Evolutionary conservation across 2,113 vertebrate species (phyloP).

Genomic region (Apteryx owenii): DNA sequence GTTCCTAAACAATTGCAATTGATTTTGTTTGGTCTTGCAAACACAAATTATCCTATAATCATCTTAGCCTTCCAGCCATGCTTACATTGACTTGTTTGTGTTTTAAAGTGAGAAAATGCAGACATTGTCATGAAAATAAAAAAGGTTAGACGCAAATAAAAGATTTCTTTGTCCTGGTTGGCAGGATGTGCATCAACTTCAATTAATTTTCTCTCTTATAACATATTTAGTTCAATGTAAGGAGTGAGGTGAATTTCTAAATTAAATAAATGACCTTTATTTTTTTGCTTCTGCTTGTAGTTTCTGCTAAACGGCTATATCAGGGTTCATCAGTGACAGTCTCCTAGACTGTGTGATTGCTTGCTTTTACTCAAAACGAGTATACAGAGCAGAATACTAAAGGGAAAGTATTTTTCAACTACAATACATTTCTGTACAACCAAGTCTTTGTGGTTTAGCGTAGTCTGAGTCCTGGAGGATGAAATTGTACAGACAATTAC

Average conservation of each 20-base stretch:
- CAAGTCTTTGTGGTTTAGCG: not conserved
- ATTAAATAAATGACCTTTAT: not conserved
- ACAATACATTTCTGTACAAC: not conserved
- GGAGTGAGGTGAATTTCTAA: not conserved
- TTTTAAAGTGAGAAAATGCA: conserved; percentile 44
- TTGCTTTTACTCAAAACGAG: not conserved
- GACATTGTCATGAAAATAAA: conserved; percentile 29
- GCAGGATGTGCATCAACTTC: not conserved
- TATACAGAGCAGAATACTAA: not conserved
- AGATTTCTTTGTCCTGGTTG: not conserved
- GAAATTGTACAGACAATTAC: not conserved
- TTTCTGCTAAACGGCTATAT: conserved; percentile 7
- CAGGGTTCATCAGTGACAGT: not conserved
- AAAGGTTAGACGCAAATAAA: not conserved
- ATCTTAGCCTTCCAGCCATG: conserved; percentile 59
- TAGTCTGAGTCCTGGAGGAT: not conserved
- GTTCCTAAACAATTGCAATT: conserved; percentile 67
- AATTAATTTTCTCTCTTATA: not conserved
- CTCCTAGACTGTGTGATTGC: not conserved
- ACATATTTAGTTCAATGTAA: not conserved
- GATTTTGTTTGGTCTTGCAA: conserved; percentile 76
- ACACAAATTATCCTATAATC: conserved; percentile 68
- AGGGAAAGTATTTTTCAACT: not conserved
- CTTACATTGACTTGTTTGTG: conserved; percentile 44
- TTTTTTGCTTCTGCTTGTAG: conserved; percentile 8